Evolutionary conservation across 2,113 vertebrate species (phyloP).

Genomic region (Saguinus midas): DNA sequence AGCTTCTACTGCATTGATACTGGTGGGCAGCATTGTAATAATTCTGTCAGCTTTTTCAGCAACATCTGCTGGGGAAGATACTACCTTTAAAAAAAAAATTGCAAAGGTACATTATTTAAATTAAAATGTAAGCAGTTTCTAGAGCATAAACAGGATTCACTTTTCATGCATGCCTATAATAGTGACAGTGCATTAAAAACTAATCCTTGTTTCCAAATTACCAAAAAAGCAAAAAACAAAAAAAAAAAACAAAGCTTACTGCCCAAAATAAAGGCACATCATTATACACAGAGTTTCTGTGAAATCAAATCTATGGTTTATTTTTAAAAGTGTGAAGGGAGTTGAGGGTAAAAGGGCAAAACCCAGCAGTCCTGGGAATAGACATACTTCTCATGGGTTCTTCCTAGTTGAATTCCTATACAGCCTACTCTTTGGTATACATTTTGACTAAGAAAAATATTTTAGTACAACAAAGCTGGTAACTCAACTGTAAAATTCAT

Average conservation of each 20-base stretch:
- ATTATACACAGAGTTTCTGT: constrained; percentile 36
- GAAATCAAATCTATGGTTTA: constrained; percentile 57
- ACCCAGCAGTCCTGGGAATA: constrained; percentile 49
- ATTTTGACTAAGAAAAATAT: constrained; percentile 40
- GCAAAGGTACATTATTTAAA: constrained; percentile 44
- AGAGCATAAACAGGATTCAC: background rate
- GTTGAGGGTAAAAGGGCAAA: constrained; percentile 51
- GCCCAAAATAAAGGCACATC: constrained; percentile 31
- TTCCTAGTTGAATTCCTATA: constrained; percentile 7
- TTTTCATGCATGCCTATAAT: background rate
- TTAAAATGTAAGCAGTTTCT: constrained; percentile 29
- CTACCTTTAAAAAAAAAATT: constrained; percentile 87
- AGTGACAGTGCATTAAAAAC: background rate
- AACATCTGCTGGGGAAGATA: constrained; percentile 95
- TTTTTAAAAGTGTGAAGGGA: constrained; percentile 62
- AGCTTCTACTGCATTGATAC: constrained; percentile 92
- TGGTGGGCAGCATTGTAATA: constrained; percentile 98
- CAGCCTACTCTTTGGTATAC: background rate
- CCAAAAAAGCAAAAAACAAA: background rate
- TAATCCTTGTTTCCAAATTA: constrained; percentile 24
- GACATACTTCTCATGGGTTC: constrained; percentile 24
- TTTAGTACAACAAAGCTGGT: background rate
- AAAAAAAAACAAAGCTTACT: background rate
- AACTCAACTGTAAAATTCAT: constrained; percentile 6
- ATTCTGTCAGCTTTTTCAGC: constrained; percentile 97